A percentile compares a stretch with the other conserved stretches of the same genome.
These are phyloP conservation scores for Drosophila mulleri DNA, from an alignment of 2,888 invertebrate species.

Conservation along the genomic window DNA sequence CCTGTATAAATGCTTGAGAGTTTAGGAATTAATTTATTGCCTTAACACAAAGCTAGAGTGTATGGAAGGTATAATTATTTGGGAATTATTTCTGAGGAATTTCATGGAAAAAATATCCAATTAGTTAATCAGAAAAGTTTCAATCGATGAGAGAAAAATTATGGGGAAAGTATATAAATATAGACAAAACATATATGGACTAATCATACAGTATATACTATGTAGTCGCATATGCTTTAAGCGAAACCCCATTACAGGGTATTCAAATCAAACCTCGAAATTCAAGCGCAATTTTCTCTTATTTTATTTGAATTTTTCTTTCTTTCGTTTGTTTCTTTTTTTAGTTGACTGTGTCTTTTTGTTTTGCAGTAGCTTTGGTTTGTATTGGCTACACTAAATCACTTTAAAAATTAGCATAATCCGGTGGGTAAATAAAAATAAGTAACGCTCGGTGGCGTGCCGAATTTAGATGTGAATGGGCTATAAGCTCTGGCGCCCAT, in stretches of 20 bases:
- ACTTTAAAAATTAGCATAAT: constrained; percentile 81
- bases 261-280: constrained; percentile 28
- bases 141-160: no score
- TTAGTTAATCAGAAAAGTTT: no score
- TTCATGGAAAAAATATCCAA: no score
- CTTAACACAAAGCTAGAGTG: no score
- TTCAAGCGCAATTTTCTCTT: constrained; percentile 28
- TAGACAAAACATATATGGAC: no score
- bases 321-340: constrained; percentile 12
- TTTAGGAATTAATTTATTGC: not conserved
- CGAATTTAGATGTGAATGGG: constrained; percentile 46
- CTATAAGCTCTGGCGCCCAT: constrained; percentile 40
- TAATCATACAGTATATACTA: no score
- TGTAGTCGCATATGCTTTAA: not conserved
- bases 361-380: constrained; percentile 33
- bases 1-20: not conserved
- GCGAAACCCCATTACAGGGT: not conserved
- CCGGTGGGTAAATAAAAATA: constrained; percentile 80
- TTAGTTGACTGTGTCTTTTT: constrained; percentile 26
- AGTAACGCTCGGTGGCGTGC: constrained; percentile 60
- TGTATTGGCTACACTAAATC: constrained; percentile 76
- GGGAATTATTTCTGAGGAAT: no score
- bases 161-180: no score
- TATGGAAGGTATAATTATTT: no score
- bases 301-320: not conserved